Evolutionary conservation across 2,888 invertebrate genomes (phyloP), one percentile per base, ranked within the genome.

Genomic region (Aspidiotus destructor): DNA sequence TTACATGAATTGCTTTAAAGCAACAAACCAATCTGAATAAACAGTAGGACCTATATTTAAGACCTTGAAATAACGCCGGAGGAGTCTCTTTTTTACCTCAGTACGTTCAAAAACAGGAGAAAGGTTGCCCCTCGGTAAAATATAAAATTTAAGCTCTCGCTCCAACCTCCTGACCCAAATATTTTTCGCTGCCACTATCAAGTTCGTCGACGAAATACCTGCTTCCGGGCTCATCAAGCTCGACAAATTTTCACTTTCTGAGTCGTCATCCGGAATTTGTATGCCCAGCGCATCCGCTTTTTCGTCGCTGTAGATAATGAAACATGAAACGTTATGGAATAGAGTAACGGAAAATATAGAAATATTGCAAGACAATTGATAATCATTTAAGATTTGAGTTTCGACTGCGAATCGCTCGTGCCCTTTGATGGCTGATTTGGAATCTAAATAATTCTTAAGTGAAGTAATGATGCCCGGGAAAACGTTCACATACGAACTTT

Each of bases 81-180:
- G 48, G 13, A 44, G 48, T 44, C 48, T 44, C 48, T 44, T 44
- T 44, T 44, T 44, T 44, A 44, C 48, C 48, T 10, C 48, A 44
- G 48, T 44, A 44, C 48, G 48, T 44, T 44, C 48, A 44, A 44
- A 44, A 44, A 44, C 48, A 44, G 48, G 48, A 44, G 48, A 13
- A 13, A 44, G 48, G 48, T 44, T 44, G 48, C 48, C 48, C 48
- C 48, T 44, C 48, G 48, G 48, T 44, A 44, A 44, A 44, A 44
- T 44, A 44, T 44, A 44, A 44, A 44, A 44, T 44, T 44, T 8
- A 44, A 44, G 13, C 48, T 44, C 13, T 44, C 48, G 48, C 13
- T 44, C 13, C 48, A 44, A 13, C 48, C 48, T 44, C 48, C 48
- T 44, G 13, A 44, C 48, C 48, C 48, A 44, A 44, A 8, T 44